phyloP scores from a whole-genome alignment of 2,113 vertebrate species.

The Saguinus imperator region DNA sequence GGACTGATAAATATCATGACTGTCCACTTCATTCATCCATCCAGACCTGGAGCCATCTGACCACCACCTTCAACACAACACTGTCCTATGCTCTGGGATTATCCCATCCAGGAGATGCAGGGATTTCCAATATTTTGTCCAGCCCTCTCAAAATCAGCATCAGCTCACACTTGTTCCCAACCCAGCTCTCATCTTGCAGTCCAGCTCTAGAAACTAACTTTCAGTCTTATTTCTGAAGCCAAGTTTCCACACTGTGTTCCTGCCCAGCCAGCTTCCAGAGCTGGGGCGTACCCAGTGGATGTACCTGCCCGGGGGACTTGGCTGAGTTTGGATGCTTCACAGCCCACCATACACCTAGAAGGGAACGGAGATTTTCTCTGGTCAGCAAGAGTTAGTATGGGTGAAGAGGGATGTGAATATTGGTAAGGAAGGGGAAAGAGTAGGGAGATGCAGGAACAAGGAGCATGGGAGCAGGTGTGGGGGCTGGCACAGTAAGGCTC shows the following conservation, averaged over 20 bases:
- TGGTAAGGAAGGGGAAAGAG: not conserved
- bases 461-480: not conserved
- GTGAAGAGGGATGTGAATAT: not conserved
- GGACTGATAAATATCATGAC: not conserved
- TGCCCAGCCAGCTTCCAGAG: not conserved
- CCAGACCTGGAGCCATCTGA: not conserved
- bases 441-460: not conserved
- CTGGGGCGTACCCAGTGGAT: not conserved
- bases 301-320: fast-evolving
- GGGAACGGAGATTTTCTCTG: not conserved
- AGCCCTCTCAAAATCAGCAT: not conserved
- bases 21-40: not conserved
- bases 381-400: not conserved
- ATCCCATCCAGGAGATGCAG: not conserved
- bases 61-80: not conserved
- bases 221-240: not conserved
- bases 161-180: not conserved
- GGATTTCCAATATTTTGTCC: not conserved
- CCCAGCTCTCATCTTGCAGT: not conserved
- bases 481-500: not conserved
- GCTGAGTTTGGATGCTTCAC: not conserved
- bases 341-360: not conserved
- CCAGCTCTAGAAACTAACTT: not conserved
- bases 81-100: not conserved
- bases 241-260: too few relatives aligned